These are phyloP conservation scores for Vultur gryphus DNA, from an alignment of 2,797 vertebrate genomes.

Conservation along the genomic window DNA sequence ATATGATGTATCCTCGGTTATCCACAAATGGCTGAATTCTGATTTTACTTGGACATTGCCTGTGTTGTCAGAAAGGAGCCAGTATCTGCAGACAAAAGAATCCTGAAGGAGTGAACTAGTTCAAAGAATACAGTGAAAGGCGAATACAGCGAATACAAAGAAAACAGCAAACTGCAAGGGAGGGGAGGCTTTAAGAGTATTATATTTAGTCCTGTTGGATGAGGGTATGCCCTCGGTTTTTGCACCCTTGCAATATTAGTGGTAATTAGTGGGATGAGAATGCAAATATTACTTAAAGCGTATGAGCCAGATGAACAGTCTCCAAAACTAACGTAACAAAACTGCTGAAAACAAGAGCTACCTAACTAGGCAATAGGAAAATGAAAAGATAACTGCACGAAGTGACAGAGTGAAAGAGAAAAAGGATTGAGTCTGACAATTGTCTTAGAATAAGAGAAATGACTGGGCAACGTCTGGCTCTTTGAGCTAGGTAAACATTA, in stretches of 20 bases:
- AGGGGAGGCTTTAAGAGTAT: neutral
- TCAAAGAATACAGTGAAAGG: neutral
- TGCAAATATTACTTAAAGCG: neutral
- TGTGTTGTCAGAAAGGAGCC: neutral
- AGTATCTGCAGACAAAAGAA: neutral
- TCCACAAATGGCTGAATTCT: neutral
- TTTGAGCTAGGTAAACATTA: neutral
- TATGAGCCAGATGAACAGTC: neutral
- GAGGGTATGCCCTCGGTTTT: neutral
- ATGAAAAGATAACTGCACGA: fast-evolving
- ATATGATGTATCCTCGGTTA: neutral
- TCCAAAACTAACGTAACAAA: neutral
- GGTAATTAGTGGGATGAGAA: neutral
- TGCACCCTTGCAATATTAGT: neutral
- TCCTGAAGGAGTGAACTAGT: neutral
- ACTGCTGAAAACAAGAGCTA: neutral
- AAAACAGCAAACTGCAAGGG: neutral
- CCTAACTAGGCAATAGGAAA: neutral
- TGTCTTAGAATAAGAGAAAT: neutral
- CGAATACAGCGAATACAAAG: neutral
- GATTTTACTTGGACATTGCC: neutral
- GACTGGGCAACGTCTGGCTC: neutral
- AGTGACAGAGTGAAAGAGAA: neutral
- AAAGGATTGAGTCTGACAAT: neutral
- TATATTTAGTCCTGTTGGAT: neutral